Base-by-base conservation (phyloP, 2,797 vertebrate species). In the Peromyscus melanophrys region DNA sequence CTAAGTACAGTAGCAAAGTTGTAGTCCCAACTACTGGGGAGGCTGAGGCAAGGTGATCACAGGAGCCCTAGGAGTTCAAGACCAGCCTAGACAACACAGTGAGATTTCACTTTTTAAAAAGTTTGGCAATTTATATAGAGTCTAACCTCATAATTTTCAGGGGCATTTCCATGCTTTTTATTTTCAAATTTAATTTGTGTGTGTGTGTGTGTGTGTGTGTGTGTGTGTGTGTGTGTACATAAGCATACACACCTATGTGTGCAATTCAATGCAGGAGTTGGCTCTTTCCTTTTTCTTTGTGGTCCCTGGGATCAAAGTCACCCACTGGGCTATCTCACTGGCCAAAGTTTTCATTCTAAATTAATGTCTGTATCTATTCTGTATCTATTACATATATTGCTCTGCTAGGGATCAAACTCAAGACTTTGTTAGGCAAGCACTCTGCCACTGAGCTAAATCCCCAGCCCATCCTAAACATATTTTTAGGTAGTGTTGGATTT, bases 101-200 rank as follows among this genome's bases (percentile, higher is more conserved):
- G 14, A 92, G 14, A 49, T 8, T 59, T 34, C 16, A 25, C 29
- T 90, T n/a, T 37, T 67, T n/a, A 16, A 34, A 43, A 63, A 37
- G 16, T 93, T 12, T 91, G 27, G 46, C 55, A 92, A 90, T 34
- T 92, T 90, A 92, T 52, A 37, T 69, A 34, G 80, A 9, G 12
- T 92, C 65, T 85, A 43, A 93, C 31, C 77, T 89, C 37, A 49
- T 65, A 84, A 65, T 57, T 89, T 92, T 93, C 59, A 94, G 80
- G 40, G 87, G 89, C 57, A 52, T 87, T 61, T 85, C 21, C 27
- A 89, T n/a, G 73, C 73, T 73, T 73, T 73, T 73, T 73, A 43
- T 75, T 75, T 75, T 75, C 9, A 75, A 43, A 25, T 75, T 43
- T 23, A 43, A 13, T 31, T 49, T 29, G 1, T 8, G 40, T 76